Conservation (phyloP, 1,140 invertebrate species). For the Drosophila micromelanica region DNA sequence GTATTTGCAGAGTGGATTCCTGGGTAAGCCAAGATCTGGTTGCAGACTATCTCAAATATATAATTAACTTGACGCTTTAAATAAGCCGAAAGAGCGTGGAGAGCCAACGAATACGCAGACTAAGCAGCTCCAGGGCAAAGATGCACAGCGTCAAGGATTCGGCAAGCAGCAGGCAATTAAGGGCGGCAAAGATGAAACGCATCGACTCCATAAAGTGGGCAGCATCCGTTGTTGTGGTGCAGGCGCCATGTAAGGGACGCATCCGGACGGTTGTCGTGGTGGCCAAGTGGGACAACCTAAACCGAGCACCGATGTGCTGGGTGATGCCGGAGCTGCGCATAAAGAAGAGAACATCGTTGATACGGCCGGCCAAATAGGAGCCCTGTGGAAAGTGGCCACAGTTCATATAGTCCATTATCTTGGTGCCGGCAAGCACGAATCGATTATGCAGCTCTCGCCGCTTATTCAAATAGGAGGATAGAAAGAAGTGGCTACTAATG, state of each 20-base stretch:
- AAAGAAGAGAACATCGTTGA: conserved; percentile 35
- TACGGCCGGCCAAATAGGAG: conserved; percentile 47
- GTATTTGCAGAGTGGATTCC: too few species aligned
- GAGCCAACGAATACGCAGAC: conserved; percentile 7
- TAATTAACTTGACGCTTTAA: background rate
- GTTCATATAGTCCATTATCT: conserved; percentile 58
- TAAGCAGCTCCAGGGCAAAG: conserved; percentile 47
- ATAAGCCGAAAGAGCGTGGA: conserved; percentile 11
- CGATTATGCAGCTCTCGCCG: conserved; percentile 4
- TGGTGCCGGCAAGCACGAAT: conserved; percentile 37
- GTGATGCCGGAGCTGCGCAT: conserved; percentile 61
- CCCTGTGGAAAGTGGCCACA: conserved; percentile 56
- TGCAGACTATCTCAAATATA: too few species aligned
- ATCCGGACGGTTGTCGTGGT: background rate
- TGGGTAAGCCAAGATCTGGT: too few species aligned
- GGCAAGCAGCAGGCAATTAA: conserved; percentile 38
- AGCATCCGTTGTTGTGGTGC: background rate
- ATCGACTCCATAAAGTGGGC: conserved; percentile 41
- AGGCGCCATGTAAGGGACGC: background rate
- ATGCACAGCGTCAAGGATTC: conserved; percentile 14
- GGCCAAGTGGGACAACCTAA: conserved; percentile 9
- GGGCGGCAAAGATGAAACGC: conserved; percentile 48
- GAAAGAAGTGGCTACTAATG: conserved; percentile 45
- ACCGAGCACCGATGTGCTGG: conserved; percentile 20
- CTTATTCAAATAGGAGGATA: conserved; percentile 33